Base-by-base conservation (phyloP, 2,888 invertebrate species). In the Nymphalis c-album region DNA sequence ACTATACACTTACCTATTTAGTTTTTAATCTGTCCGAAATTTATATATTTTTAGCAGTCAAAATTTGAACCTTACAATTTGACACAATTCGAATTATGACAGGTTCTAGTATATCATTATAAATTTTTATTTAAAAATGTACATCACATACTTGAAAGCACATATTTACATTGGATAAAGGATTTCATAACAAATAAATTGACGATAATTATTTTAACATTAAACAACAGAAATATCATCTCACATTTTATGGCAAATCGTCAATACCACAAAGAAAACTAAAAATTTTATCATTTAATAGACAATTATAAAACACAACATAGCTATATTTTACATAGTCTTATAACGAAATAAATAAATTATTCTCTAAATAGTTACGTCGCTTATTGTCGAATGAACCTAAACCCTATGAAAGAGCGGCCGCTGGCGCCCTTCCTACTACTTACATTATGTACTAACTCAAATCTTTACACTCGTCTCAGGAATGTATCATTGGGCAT, bases 301-400 rank as follows among this genome's bases (percentile, higher is more conserved):
- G 91, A 90, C 88, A 91, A 83, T 87, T 82, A 90, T 86, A 91
- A 91, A 91, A 91, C 90, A 90, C 86, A 91, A 91, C 90, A 84
- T 85, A 82, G 87, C 85, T 85, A 86, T 88, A 88, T 85, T 88
- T 90, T 88, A 91, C 89, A 88, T 87, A 86, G 85, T 87, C 91
- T 86, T 91, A 91, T 85, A 87, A 82, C 88, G 85, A 91, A 91
- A 91, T 91, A 91, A 91, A 91, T 91, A 90, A 91, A 86, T 88
- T 83, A 90, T 80, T 81, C 77, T 85, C 88, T 90, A 89, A 79
- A 81, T 80, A 85, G 81, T 82, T 72, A 80, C 85, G 86, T 87
- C 84, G 87, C 91, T 91, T 91, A 91, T 90, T 91, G 91, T 91
- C 91, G 84, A 91, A 88, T 85, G 80, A 90, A 89, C 85, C 82